Base-by-base conservation (phyloP, 2,113 vertebrate species). In the Hiodon tergisus region DNA sequence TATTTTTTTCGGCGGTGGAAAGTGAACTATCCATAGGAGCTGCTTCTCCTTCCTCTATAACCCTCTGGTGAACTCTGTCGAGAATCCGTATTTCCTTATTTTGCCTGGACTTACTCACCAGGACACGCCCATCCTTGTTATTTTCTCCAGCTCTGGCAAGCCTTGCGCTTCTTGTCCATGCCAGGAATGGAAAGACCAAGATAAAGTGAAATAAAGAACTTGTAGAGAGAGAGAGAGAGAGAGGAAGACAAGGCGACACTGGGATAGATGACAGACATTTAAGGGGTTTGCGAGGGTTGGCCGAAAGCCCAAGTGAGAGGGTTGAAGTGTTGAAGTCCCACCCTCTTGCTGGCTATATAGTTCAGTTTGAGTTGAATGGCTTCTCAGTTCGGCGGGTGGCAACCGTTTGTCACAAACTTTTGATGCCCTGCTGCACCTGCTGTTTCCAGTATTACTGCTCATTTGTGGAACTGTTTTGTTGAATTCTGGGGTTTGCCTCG, bases 81-180 rank as follows among this genome's bases (percentile, higher is more conserved):
- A 31, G 31, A 31, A 31, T 31, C 31, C 31, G 31, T 31, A 31
- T 2, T 31, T 31, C 31, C 31, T 31, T 31, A 31, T 31, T 31
- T 51, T 47, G 67, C 50, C 69, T 69, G 72, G 46, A 76, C 61
- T 58, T 17, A 51, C 48, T 53, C 9, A 11, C 46, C 6, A 10
- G 31, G n/a, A 53, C 65, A 50, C 58, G 7, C 57, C 87, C 85
- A 78, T 84, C 81, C 82, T 84, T 78, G 83, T 84, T 80, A 85
- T 83, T 82, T 70, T 69, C 58, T 2, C 54, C 7, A 31, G 79
- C 78, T 16, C 80, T 81, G 83, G 81, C 85, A 58, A 83, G 71
- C 82, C 87, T 73, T n/a, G 48, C 5, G 67, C 1, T 53, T 68
- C 52, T 68, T 68, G 13, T 68, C 48, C 50, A 51, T 47, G 50